Evolutionary conservation across 2,888 invertebrate genomes (phyloP), one percentile per base, ranked within the genome.

Genomic region (Leistus spinibarbis): DNA sequence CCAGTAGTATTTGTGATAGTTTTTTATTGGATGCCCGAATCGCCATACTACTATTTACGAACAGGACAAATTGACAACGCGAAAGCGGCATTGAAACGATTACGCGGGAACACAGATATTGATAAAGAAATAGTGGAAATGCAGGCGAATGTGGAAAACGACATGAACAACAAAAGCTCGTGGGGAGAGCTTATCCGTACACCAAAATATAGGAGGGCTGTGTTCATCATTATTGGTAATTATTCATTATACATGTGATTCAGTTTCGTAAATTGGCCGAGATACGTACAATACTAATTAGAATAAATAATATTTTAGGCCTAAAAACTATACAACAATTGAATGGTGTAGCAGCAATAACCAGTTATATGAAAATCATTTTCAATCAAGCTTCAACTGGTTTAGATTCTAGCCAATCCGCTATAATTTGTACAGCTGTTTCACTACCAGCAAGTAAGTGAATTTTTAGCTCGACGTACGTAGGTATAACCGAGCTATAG

Each of bases 321-420:
- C 82, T 90, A 0, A 90, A 90, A 80, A 78, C 89, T 22, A 81
- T 90, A 65, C 88, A 90, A 54, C 90, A 90, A 78, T 88, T 90
- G 86, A 89, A 89, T 20, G 91, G 91, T 4, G 86, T 88, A 24
- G 82, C 88, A 3, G 89, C 90, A 0, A 88, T 91, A 22, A 90
- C 90, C 77, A 88, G 90, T 0, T 91, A 90, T 79, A 86, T 90
- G 76, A 89, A 90, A 81, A 87, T 88, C 27, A 90, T 91, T 77
- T 88, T 91, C 68, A 85, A 86, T 60, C 87, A 88, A 57, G 88
- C 88, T 75, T 86, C 87, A 63, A 83, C 84, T 16, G 86, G 86
- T 0, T 83, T 89, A 66, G 87, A 89, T 0, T 89, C 90, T 0
- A 87, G 88, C 0, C 83, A 86, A 3, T 88, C 88, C 1, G 90